Percentiles rank a stretch among this genome's conserved stretches.
Evolutionary conservation across 2,888 invertebrate genomes (phyloP).

Genomic region (Sthenelais limicola): DNA sequence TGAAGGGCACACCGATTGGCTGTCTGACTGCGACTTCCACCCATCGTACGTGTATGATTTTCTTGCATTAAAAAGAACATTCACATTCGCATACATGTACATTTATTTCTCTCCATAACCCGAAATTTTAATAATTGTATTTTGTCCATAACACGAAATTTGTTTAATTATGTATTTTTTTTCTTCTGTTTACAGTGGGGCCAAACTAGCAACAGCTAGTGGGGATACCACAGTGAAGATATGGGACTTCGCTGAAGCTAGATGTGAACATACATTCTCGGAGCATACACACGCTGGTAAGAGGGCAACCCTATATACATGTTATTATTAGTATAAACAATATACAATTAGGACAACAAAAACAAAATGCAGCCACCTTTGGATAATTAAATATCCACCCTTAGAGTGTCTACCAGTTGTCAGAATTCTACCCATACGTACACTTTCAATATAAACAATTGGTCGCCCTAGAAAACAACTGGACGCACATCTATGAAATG

Average conservation of each 20-base stretch:
- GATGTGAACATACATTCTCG: slow-evolving; percentile 72
- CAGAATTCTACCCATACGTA: too few species aligned
- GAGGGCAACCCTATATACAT: too few species aligned
- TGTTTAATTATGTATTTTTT: neutral
- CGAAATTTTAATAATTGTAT: too few species aligned
- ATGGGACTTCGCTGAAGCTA: slow-evolving; percentile 71
- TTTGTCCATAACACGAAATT: too few species aligned
- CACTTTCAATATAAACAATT: too few species aligned
- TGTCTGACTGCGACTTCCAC: slow-evolving; percentile 72
- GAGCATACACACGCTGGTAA: slow-evolving; percentile 71
- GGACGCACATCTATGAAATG: too few species aligned
- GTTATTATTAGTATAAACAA: neutral
- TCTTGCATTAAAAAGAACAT: neutral
- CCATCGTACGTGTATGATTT: slow-evolving; percentile 63
- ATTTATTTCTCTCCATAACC: too few species aligned
- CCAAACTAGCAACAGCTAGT: slow-evolving; percentile 69
- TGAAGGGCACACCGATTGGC: slow-evolving; percentile 72
- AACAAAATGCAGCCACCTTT: neutral
- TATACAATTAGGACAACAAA: neutral
- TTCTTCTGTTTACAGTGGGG: slow-evolving; percentile 59
- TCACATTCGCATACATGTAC: neutral
- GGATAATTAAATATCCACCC: too few species aligned
- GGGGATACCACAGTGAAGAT: slow-evolving; percentile 72
- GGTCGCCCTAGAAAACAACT: too few species aligned
- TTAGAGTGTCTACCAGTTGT: too few species aligned